Base-by-base conservation (phyloP, 2,888 invertebrate species). In the Pseudoips prasinana region DNA sequence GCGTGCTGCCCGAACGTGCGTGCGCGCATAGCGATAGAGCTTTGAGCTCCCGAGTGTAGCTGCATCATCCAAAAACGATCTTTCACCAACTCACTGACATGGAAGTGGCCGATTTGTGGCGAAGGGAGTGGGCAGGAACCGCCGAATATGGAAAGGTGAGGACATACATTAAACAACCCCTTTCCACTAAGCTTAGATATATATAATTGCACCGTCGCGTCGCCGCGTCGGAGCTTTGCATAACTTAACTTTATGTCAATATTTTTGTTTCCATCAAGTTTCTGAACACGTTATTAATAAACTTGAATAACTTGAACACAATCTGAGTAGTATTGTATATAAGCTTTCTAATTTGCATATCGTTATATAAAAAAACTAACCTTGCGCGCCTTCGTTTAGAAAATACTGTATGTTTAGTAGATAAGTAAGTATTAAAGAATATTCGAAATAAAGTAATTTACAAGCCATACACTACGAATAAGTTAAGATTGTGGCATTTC, bases 81-180 rank as follows among this genome's bases (percentile, higher is more conserved):
- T 63, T 30, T 55, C 38, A 61, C 54, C 53, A 56, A 66, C 52
- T 49, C 53, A 56, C 56, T 53, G 64, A 68, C 52, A 87, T 88
- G 87, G 87, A 88, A 75, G 77, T 88, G 53, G 87, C 84, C 57
- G 86, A 81, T 66, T 87, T 86, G 72, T 88, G 88, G 88, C 81
- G 81, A 54, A 73, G 83, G 64, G 75, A 87, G 76, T 88, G 88
- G 88, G 78, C 88, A 49, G 88, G 88, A 46, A 76, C 83, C 28
- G 88, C 88, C 57, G 88, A 88, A 72, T 88, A 82, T 71, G 88
- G 88, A 58, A 86, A 88, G 76, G 88, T 88, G 58, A 79, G 73
- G 50, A 48, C 58, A 47, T 36, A n/a, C 30, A 47, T 38, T 38
- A 19, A 39, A 50, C 52, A 48, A 33, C 54, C 47, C 45, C n/a